phyloP scores from a whole-genome alignment of 2,888 invertebrate genomes.

The Microplitis deprimator region DNA sequence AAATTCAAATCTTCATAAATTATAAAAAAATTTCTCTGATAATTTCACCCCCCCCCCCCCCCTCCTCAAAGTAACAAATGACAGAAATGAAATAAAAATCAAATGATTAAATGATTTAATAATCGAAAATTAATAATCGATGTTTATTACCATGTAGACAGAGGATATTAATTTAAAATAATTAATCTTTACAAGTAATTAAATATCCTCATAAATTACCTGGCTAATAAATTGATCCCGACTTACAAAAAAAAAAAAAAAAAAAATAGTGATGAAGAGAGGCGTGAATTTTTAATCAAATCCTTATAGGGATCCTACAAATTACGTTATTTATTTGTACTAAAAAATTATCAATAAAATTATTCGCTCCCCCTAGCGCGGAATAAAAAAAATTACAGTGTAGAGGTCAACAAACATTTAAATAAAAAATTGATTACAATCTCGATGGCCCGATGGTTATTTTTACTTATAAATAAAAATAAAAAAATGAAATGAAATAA shows the following conservation, averaged over 20 bases:
- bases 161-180: not conserved
- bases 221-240: not conserved
- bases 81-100: not conserved
- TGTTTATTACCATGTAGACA: not conserved
- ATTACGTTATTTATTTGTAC: too few species aligned
- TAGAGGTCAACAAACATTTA: not conserved
- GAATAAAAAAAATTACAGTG: not conserved
- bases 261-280: not conserved
- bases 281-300: not conserved
- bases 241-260: not conserved
- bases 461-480: not conserved
- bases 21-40: too few species aligned
- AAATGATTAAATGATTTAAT: not conserved
- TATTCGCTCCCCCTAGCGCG: too few species aligned
- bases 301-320: not conserved
- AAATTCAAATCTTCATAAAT: too few species aligned
- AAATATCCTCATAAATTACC: not conserved
- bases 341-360: too few species aligned
- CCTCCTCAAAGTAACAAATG: not conserved
- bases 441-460: conserved; percentile 4
- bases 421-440: conserved; percentile 14
- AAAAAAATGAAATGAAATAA: conserved; percentile 42
- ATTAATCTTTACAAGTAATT: not conserved
- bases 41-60: too few species aligned
- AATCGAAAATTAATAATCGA: not conserved